Base-by-base conservation (phyloP, 2,113 vertebrate species). In the Carassius gibelio region DNA sequence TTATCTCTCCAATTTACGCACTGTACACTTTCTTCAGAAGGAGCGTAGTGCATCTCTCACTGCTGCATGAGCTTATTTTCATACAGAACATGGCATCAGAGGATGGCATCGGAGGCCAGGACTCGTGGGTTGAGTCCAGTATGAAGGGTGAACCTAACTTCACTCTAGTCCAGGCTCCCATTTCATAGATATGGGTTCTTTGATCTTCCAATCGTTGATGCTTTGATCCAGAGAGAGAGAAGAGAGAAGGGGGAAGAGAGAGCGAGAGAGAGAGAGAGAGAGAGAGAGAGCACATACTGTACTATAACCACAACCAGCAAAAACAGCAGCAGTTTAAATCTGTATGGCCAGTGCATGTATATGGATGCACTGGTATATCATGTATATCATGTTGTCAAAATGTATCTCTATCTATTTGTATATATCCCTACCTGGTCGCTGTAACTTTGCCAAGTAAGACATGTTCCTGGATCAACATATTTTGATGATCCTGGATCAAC, bases 101-200 rank as follows among this genome's bases (percentile, higher is more conserved):
- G 23, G 26, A 66, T 21, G 77, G 30, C 76, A 36, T 14, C 1
- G 4, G 19, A 59, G 36, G 55, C 34, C 34, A 42, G 26, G 72
- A 52, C 45, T 75, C 8, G 50, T 42, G 50, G 50, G 36, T 55
- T 77, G 50, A 26, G 26, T 34, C 50, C 75, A 55, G 62, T 48
- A 52, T 69, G 64, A 69, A 36, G 61, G 14, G 15, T 80, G n/a
- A 66, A 81, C 59, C 61, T 66, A 17, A 66, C 23, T 38, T 19
- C 26, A n/a, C 19, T 26, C 19, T 48, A 19, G 34, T 81, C 57
- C 76, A 61, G 76, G 38, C 61, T 23, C n/a, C 38, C 7, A 5
- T 81, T 30, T 66, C 64, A 81, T 26, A 66, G 78, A 45, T 30
- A 81, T 66, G 78, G 14, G 30, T 66, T 62, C 14, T 81, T 81